phyloP scores from a whole-genome alignment of 1,140 invertebrate genomes.

The Zelostemma sp. region DNA sequence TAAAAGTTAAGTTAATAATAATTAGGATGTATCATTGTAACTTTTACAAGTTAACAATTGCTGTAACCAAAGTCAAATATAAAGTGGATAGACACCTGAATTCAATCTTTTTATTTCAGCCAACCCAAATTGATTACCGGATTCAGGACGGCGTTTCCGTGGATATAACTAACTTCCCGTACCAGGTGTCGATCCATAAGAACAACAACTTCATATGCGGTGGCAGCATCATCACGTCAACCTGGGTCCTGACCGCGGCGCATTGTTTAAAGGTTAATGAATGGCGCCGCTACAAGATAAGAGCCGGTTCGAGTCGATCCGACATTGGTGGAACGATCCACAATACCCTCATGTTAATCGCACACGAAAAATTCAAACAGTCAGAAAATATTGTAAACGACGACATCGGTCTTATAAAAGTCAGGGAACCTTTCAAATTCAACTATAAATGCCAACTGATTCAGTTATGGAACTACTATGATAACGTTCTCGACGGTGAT shows the following conservation, averaged over 20 bases:
- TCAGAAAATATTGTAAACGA: neutral
- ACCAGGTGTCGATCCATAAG: neutral
- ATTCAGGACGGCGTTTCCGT: neutral
- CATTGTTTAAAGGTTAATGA: neutral
- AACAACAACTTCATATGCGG: conserved; percentile 9
- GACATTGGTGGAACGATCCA: neutral
- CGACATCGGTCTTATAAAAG: too few species aligned
- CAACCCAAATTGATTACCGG: neutral
- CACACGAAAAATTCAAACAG: neutral
- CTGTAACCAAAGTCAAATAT: too few species aligned
- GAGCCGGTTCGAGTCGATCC: neutral
- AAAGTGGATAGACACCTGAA: too few species aligned
- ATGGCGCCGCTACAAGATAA: conserved; percentile 3
- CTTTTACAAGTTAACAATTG: too few species aligned
- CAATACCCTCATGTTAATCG: neutral
- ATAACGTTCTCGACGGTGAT: too few species aligned
- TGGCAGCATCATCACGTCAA: neutral
- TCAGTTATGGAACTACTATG: too few species aligned
- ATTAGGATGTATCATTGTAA: too few species aligned
- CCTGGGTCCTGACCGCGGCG: conserved; percentile 6
- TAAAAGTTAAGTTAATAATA: too few species aligned
- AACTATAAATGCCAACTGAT: too few species aligned
- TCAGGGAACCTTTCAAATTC: too few species aligned
- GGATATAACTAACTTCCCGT: neutral
- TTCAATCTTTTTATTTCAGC: too few species aligned